Evolutionary conservation across 2,888 invertebrate species (phyloP), one percentile per base, ranked within the genome.

Genomic region (Entomobrya proxima): DNA sequence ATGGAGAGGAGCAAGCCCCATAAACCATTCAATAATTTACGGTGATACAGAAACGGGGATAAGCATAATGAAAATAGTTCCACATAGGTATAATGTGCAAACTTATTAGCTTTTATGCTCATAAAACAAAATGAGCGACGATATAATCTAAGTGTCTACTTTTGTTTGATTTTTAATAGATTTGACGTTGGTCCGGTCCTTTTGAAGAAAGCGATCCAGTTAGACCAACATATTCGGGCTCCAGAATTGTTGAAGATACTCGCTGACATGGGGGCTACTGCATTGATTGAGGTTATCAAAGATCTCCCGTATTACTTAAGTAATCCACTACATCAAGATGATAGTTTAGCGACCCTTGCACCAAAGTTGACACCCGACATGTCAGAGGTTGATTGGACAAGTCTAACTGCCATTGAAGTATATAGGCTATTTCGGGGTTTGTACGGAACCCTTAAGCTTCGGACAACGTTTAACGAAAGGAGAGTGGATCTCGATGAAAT

Each of bases 1-100:
- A 80, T 98, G 97, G 97, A 93, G 98, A 89, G 98, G 98, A 6
- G 97, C 98, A 11, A 96, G 98, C 0, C 98, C 98, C 0, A 95
- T 98, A 69, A 94, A 96, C 77, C 94, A 98, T 92, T 94, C 98
- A 0, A 92, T 98, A 75, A 94, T 97, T 90, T 94, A 96, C 91
- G 97, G 96, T 13, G 98, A 98, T 91, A 91, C 91, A 13, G 92
- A 93, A 88, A 96, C 97, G 9, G 98, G 98, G 40, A 94, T 98
- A 13, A 95, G 97, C 18, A 94, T 98, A 61, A 98, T 98, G 96
- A 95, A 94, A 92, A 96, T 98, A 88, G 94, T 94, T 91, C 95
- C 97, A 40, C 93, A 95, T 90, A 93, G 94, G 91, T 93, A 52
- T n/a, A 5, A 37, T 55, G 15, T 30, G 58, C 24, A 11, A 13